These are phyloP conservation scores for Cavia porcellus DNA, from an alignment of 2,113 vertebrate species.

Conservation along the genomic window DNA sequence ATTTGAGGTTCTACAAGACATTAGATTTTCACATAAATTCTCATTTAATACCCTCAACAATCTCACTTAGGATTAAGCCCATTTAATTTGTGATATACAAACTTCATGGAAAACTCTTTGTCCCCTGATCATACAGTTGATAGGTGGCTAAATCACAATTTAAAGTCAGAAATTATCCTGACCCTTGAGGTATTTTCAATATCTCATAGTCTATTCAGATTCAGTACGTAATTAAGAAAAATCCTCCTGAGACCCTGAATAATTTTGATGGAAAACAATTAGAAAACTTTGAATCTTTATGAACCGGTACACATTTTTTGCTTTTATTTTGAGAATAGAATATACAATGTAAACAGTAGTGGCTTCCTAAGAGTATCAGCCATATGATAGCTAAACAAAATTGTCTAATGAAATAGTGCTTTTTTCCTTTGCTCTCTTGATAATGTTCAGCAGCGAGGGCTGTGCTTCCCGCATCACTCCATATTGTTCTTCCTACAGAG, in stretches of 20 bases:
- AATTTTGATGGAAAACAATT: constrained; percentile 15
- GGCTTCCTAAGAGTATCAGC: neutral
- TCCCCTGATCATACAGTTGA: neutral
- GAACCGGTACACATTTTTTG: neutral
- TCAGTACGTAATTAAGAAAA: neutral
- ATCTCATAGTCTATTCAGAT: constrained; percentile 1
- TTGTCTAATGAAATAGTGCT: neutral
- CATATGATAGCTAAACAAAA: neutral
- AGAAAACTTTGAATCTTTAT: neutral
- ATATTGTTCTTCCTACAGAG: neutral
- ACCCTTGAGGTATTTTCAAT: neutral
- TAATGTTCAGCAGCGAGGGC: neutral
- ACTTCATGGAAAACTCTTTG: neutral
- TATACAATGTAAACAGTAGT: neutral
- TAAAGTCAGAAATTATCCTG: neutral
- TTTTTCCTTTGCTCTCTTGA: neutral
- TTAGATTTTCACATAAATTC: neutral
- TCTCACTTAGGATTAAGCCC: neutral
- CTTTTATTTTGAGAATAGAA: neutral
- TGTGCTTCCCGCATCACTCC: neutral
- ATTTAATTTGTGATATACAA: neutral
- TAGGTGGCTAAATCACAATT: neutral
- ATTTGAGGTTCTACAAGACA: neutral
- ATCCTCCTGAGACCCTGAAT: neutral
- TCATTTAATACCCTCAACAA: neutral